These are phyloP conservation scores for Lerista edwardsae DNA, from an alignment of 2,797 vertebrate genomes.

Conservation along the genomic window DNA sequence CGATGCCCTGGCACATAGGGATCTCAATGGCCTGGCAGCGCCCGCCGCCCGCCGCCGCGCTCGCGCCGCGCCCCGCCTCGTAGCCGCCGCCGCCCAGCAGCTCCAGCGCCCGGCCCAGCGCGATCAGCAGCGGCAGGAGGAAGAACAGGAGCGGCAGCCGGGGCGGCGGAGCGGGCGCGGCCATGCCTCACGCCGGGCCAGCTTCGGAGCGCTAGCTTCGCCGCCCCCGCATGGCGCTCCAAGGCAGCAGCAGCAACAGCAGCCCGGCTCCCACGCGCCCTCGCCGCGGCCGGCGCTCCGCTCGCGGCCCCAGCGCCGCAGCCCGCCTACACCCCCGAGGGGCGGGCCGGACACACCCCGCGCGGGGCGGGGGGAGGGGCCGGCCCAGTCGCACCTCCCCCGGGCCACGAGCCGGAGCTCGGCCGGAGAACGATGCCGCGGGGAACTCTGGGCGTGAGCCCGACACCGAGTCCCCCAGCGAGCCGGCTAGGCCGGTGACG, in stretches of 20 bases:
- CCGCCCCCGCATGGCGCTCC: conserved; percentile 12
- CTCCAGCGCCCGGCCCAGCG: conserved; percentile 68
- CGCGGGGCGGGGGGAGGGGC: background rate
- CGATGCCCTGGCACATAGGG: conserved; percentile 96
- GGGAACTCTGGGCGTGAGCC: too few species aligned
- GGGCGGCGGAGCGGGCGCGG: conserved; percentile 4
- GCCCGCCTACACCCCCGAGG: conserved; percentile 27
- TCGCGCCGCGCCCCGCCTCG: conserved; percentile 85
- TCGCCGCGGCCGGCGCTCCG: background rate
- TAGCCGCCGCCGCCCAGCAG: conserved; percentile 82
- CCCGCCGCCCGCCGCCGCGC: conserved; percentile 79
- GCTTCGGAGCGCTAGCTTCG: background rate
- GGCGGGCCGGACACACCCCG: conserved; percentile 56
- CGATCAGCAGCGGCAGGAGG: conserved; percentile 18
- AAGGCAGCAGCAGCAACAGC: too few species aligned
- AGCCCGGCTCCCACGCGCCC: background rate
- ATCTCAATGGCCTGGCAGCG: conserved; percentile 91
- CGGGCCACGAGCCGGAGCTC: too few species aligned
- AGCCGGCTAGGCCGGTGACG: too few species aligned
- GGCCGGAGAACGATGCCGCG: too few species aligned
- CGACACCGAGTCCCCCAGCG: too few species aligned
- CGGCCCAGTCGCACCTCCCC: background rate
- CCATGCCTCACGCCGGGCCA: background rate
- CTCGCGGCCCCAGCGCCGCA: conserved; percentile 25
- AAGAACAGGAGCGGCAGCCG: background rate